Evolutionary conservation across 2,888 invertebrate species (phyloP).

Genomic region (Megamerina dolium): DNA sequence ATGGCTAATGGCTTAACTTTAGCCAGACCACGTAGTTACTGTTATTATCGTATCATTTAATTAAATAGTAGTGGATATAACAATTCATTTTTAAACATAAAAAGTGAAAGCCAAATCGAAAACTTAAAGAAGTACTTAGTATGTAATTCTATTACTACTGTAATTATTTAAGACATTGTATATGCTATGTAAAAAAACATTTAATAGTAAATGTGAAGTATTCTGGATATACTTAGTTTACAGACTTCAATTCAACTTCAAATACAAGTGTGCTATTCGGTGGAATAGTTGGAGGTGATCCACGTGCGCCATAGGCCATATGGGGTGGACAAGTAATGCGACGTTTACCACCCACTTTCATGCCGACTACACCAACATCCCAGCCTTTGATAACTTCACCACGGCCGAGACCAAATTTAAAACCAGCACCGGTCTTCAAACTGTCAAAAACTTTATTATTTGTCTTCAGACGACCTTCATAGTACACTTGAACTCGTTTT

Average conservation of each 20-base stretch:
- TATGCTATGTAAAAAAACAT: too few relatives aligned
- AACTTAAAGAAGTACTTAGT: too few relatives aligned
- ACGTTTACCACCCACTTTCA: slow-evolving; percentile 92
- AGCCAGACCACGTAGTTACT: too few relatives aligned
- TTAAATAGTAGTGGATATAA: too few relatives aligned
- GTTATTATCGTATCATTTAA: too few relatives aligned
- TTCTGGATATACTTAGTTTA: slow-evolving; percentile 51
- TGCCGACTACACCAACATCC: slow-evolving; percentile 84
- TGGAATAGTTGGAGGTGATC: slow-evolving; percentile 80
- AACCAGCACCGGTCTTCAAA: slow-evolving; percentile 68
- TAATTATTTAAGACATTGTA: too few relatives aligned
- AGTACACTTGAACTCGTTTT: slow-evolving; percentile 72
- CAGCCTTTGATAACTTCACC: slow-evolving; percentile 87
- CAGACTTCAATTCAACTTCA: slow-evolving; percentile 81
- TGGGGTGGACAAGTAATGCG: slow-evolving; percentile 75
- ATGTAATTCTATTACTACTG: too few relatives aligned
- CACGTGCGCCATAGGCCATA: slow-evolving; percentile 74
- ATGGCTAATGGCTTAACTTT: too few relatives aligned
- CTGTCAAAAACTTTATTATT: slow-evolving; percentile 87
- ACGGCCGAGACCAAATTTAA: slow-evolving; percentile 76
- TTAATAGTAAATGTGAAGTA: too few relatives aligned
- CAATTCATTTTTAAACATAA: too few relatives aligned
- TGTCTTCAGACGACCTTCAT: slow-evolving; percentile 72
- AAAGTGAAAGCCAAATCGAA: too few relatives aligned
- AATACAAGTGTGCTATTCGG: slow-evolving; percentile 81